Base-by-base conservation (phyloP, 1,140 invertebrate genomes). In the Episyrphus balteatus region DNA sequence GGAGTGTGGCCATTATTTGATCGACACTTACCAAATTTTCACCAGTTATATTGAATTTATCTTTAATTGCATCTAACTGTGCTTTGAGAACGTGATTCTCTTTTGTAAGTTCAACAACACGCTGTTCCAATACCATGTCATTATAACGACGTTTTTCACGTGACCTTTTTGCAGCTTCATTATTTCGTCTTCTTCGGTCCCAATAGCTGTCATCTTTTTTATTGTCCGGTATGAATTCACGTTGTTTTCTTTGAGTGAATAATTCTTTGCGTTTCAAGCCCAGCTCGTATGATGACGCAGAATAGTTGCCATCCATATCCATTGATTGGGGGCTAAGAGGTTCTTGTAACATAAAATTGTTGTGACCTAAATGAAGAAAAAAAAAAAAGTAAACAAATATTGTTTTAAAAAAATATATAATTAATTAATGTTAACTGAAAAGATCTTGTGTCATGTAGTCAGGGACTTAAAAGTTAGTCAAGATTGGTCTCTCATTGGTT, bases 171-270 rank as follows among this genome's bases (percentile, higher is more conserved):
- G 92, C 94, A 1, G 94, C 89, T 68, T 97, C 93, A 69, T 98
- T 98, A 71, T 98, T 98, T 30, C 92, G 79, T 36, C 92, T 75
- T 36, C 94, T 76, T 26, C 93, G 77, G 69, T 97, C 92, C 94
- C 94, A 98, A 70, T 98, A 98, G 55, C 86, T 89, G 55, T 95
- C 89, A 59, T 98, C 93, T 67, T 98, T 98, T 61, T 93, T 94
- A 66, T 84, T 92, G 58, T 97, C 93, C 0, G 93, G 93, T 44
- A 95, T 96, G 68, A 97, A 97, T 62, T 96, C 92, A 2, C 93
- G 76, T 62, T 95, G 91, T 61, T 96, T 96, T 46, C 93, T 77
- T 57, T 92, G 88, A n/a, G 65, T 63, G 49, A 68, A 68, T 36
- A 68, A 54, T 42, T 68, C 65, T 43, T 68, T 68, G 10, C 65